Conservation (phyloP, 2,888 invertebrate genomes). For the Epicampocera succincta region DNA sequence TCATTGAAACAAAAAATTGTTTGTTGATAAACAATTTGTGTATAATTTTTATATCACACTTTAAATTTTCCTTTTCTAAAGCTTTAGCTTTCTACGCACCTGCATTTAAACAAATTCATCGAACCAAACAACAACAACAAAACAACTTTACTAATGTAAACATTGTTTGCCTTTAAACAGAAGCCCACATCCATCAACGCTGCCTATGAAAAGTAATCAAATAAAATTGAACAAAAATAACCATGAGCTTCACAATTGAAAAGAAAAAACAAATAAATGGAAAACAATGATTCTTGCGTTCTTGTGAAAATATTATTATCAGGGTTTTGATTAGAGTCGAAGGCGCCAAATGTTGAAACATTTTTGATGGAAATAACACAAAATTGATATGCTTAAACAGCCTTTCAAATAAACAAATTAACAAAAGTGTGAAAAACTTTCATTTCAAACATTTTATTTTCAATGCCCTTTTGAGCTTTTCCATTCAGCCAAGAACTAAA, state of each 20-base stretch:
- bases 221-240: slow-evolving; percentile 37
- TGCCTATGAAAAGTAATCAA: slow-evolving; percentile 45
- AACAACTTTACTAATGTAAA: slow-evolving; percentile 42
- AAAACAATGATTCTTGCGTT: slow-evolving; percentile 4
- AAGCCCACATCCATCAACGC: slow-evolving; percentile 61
- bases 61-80: too few relatives aligned
- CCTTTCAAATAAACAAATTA: slow-evolving; percentile 62
- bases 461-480: slow-evolving; percentile 27
- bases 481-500: slow-evolving; percentile 6
- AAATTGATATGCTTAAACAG: slow-evolving; percentile 30
- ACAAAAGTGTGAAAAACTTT: slow-evolving; percentile 51
- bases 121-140: slow-evolving; percentile 21
- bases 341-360: slow-evolving; percentile 13
- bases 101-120: slow-evolving; percentile 25
- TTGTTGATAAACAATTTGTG: too few relatives aligned
- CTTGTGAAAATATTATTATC: not conserved
- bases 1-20: too few relatives aligned
- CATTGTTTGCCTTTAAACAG: slow-evolving; percentile 42
- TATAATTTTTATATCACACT: too few relatives aligned
- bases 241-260: slow-evolving; percentile 1
- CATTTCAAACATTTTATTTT: slow-evolving; percentile 9
- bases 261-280: not conserved
- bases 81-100: too few relatives aligned
- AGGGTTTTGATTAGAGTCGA: not conserved
- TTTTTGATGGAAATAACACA: slow-evolving; percentile 15